Percentiles rank a stretch among this genome's conserved stretches.
These are phyloP conservation scores for Calyptomena viridis DNA, from an alignment of 2,113 vertebrate species.

Conservation along the genomic window DNA sequence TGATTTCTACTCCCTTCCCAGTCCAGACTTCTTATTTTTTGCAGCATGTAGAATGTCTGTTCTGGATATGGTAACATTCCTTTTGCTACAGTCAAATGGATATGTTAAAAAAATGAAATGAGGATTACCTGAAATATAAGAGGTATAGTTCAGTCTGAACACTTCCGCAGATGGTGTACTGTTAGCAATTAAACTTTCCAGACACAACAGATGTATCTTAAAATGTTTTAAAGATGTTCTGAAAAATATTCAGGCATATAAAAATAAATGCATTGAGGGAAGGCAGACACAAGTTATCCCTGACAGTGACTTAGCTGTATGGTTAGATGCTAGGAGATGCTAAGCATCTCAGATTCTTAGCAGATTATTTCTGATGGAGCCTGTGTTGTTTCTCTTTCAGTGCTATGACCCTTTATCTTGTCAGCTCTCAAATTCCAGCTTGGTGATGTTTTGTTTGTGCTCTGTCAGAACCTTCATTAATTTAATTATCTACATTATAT, in stretches of 20 bases:
- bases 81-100: neutral
- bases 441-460: neutral
- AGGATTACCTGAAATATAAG: neutral
- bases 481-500: neutral
- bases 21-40: neutral
- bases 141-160: neutral
- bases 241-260: neutral
- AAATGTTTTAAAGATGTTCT: neutral
- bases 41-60: neutral
- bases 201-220: neutral
- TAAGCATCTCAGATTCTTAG: neutral
- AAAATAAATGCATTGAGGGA: neutral
- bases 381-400: neutral
- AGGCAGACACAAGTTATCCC: neutral
- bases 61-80: neutral
- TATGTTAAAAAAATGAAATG: neutral
- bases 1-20: neutral
- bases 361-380: neutral
- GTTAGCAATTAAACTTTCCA: neutral
- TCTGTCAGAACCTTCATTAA: neutral
- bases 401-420: neutral
- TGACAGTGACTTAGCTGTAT: neutral
- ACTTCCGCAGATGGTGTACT: neutral
- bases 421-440: neutral
- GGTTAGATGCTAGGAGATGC: neutral